Base-by-base conservation (phyloP, 2,113 vertebrate species). In the Choloepus hoffmanni region DNA sequence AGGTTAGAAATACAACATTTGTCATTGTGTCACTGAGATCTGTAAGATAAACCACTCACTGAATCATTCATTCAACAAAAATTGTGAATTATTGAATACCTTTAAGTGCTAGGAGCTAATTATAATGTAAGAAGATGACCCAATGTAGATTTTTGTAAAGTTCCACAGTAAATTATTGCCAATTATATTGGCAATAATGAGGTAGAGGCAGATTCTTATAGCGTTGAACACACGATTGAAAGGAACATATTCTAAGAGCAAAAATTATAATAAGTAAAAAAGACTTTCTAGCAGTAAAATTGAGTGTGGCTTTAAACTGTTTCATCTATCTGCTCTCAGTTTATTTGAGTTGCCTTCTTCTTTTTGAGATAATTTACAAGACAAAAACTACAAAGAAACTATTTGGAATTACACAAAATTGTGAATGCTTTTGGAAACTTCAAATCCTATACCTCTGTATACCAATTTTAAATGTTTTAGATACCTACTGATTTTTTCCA, bases 401-500 rank as follows among this genome's bases (percentile, higher is more conserved):
- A 40, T 33, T 78, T 72, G 14, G 33, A 65, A 84, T 91, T 36
- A 74, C 24, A 45, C 58, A 68, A 55, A 74, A 74, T 83, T 79
- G 28, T 77, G 68, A 94, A 48, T 78, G 28, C 11, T 87, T 96
- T 96, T 83, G 23, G 63, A 91, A 95, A 91, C 2, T 36, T 67
- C 53, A 55, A 60, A 30, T 72, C 63, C 11, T 82, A 92, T 60
- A 70, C 24, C 53, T 62, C 30, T 36, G 16, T 14, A 24, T 65
- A 48, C 33, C 18, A 30, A 90, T 90, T 87, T 90, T 62, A 79
- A 85, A 58, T 78, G n/a, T 48, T 82, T 95, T 81, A 78, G 72
- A 65, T 81, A 55, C 30, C 4, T 65, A 40, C 16, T 81, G 14
- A 58, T 88, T 89, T 93, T 50, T 53, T 26, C 33, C 40, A 21